A percentile compares a stretch with the other conserved stretches of the same genome.
Evolutionary conservation across 2,113 vertebrate species (phyloP).

Genomic region (Centropristis striata): DNA sequence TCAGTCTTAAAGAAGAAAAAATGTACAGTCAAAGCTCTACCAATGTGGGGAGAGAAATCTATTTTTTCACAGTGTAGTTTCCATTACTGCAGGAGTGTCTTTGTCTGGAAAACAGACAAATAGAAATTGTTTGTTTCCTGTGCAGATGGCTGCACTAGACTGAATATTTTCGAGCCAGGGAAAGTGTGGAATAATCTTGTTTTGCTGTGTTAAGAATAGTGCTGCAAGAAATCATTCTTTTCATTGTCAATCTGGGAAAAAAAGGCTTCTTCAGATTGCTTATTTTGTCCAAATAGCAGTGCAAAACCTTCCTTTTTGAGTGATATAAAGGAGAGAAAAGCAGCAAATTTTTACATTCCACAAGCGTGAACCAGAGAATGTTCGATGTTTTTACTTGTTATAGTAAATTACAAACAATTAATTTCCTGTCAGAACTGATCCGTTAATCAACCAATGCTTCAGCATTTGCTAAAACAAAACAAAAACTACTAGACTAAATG

Average conservation of each 20-base stretch:
- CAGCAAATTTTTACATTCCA: neutral
- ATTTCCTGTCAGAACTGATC: neutral
- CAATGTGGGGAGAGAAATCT: neutral
- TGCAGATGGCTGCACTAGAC: neutral
- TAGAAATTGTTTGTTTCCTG: slow-evolving; percentile 1
- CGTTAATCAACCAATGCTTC: neutral
- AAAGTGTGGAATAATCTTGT: neutral
- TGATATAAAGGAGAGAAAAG: neutral
- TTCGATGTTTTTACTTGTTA: neutral
- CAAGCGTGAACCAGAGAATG: neutral
- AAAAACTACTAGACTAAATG: neutral
- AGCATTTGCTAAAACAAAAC: too few species aligned
- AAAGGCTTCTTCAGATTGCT: neutral
- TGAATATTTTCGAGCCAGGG: neutral
- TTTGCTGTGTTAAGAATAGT: neutral
- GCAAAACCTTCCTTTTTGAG: neutral
- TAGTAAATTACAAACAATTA: neutral
- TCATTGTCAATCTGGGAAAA: neutral
- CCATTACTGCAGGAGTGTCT: neutral
- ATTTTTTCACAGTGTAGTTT: neutral
- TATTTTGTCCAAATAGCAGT: neutral
- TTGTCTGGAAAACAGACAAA: slow-evolving; percentile 12
- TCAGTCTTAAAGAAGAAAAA: neutral
- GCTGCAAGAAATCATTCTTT: neutral
- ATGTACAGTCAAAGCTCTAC: neutral